Base-by-base conservation (phyloP, 2,797 vertebrate species). In the Taenioides sp. region DNA sequence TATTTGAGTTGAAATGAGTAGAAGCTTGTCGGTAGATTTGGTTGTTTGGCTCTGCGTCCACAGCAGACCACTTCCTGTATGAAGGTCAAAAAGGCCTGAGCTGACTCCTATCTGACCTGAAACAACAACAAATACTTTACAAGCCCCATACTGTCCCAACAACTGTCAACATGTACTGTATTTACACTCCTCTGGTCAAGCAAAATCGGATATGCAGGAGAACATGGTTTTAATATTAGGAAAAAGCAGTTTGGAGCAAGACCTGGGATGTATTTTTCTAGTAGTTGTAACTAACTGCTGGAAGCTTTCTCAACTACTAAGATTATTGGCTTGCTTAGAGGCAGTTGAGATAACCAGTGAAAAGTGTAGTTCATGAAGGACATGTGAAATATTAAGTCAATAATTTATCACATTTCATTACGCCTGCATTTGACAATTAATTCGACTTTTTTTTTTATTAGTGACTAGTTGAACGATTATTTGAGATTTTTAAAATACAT, bases 21-120 rank as follows among this genome's bases (percentile, higher is more conserved):
- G 17, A 16, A 28, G 10, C 14, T 59, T 59, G 57, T 59, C 18
- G 54, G 14, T 59, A 3, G 14, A 12, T 17, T 5, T 27, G 16
- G 2, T 18, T 59, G 57, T 49, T 47, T 47, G 23, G 16, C 43
- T 50, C 10, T 49, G 64, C 7, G 27, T 27, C 25, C n/a, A 49
- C 63, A 6, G 12, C 63, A 23, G 22, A 22, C 63, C 63, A 65
- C 63, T 65, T 65, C 64, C 64, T 65, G 64, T 65, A 7, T 27
- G 22, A 27, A 20, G 17, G 16, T 17, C 64, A 49, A 27, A 17
- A 49, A 65, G 64, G 23, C 64, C n/a, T 27, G 23, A 65, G 22
- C 23, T 65, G 64, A 49, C 63, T 47, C 23, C 14, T 49, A 50
- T 49, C 28, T 62, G 63, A 65, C 23, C 63, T 25, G 23, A 25